Conservation (phyloP, 1,140 invertebrate genomes). For the Sitobion miscanthi region DNA sequence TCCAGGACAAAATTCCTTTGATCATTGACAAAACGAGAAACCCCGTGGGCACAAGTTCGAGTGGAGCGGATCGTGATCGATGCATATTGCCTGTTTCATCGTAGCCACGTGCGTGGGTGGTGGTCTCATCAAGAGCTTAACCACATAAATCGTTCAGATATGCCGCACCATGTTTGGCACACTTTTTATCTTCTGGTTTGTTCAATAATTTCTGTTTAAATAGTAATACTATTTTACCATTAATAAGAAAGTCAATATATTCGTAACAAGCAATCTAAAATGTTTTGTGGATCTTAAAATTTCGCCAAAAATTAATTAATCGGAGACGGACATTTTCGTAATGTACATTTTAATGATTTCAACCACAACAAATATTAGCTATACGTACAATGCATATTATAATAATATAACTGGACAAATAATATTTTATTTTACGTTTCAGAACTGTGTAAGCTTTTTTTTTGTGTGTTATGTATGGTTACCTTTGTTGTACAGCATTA, state of each 20-base stretch:
- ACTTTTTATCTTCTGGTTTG: not conserved
- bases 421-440: not conserved
- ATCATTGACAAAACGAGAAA: not conserved
- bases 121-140: not conserved
- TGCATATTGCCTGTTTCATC: conserved; percentile 16
- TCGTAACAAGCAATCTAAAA: not conserved
- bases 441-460: not conserved
- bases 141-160: not conserved
- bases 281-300: not conserved
- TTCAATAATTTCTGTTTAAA: not conserved
- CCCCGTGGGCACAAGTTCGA: not conserved
- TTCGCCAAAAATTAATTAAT: not conserved
- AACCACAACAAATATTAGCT: too few relatives aligned
- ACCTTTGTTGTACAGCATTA: not conserved
- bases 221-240: not conserved
- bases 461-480: not conserved
- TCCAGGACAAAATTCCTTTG: not conserved
- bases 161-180: not conserved
- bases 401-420: not conserved
- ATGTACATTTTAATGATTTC: not conserved
- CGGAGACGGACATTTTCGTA: not conserved
- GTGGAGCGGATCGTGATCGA: not conserved
- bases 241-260: not conserved
- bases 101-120: not conserved
- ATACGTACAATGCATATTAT: not conserved